Conservation (phyloP, 2,888 invertebrate genomes). For the Caenorhabditis doughertyi region DNA sequence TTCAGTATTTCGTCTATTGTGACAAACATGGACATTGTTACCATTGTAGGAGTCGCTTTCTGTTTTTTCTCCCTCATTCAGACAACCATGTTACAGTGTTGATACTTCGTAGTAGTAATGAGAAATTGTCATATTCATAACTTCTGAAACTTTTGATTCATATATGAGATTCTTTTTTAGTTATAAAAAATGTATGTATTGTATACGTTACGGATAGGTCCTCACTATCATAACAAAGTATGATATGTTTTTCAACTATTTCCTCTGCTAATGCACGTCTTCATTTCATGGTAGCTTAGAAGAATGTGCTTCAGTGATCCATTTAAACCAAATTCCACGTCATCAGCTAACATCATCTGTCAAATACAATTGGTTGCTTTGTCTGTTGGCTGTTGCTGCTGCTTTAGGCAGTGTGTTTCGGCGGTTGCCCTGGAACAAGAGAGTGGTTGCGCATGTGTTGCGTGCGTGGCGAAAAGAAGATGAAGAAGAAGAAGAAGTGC, state of each 20-base stretch:
- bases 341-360: conserved; percentile 41
- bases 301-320: background rate
- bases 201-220: no score
- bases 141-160: no score
- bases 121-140: no score
- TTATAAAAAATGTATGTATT: no score
- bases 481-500: conserved; percentile 36
- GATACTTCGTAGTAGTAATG: no score
- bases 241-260: no score
- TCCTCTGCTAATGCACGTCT: background rate
- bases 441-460: conserved; percentile 43
- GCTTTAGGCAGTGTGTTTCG: conserved; percentile 41
- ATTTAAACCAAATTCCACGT: conserved; percentile 25
- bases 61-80: background rate
- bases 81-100: background rate
- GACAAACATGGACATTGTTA: conserved; percentile 22
- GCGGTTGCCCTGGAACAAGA: conserved; percentile 14
- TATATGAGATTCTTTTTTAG: no score
- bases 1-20: background rate
- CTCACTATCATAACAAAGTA: no score
- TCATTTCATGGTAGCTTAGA: background rate
- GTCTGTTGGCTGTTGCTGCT: no score
- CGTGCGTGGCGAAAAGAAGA: conserved; percentile 36
- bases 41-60: background rate
- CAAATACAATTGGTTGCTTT: conserved; percentile 42